Percentiles rank a stretch among this genome's conserved stretches.
Conservation (phyloP, 2,113 vertebrate genomes). For the Nanorana parkeri region DNA sequence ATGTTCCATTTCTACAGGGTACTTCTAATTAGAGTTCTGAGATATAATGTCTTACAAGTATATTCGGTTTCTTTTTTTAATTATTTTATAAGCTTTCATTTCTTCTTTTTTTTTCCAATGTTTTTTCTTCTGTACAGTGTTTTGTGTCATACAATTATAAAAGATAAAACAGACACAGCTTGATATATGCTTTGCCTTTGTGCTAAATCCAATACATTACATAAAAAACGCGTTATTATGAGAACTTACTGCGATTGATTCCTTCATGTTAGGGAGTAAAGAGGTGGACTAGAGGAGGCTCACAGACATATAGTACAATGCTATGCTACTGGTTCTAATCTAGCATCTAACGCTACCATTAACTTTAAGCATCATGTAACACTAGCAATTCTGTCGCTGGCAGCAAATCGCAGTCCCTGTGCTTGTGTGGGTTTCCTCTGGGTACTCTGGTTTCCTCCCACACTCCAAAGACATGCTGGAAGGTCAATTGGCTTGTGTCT, state of each 20-base stretch:
- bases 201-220: neutral
- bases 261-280: neutral
- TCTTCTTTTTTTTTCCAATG: neutral
- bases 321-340: too few species aligned
- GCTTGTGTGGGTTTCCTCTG: too few species aligned
- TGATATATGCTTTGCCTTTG: neutral
- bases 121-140: neutral
- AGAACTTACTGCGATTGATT: neutral
- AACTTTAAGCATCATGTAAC: too few species aligned
- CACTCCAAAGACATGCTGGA: too few species aligned
- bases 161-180: constrained; percentile 28
- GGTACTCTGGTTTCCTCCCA: too few species aligned
- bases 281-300: neutral
- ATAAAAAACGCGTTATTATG: neutral
- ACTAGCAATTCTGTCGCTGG: too few species aligned
- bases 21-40: constrained; percentile 43
- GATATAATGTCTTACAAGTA: constrained; percentile 13
- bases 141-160: constrained; percentile 18
- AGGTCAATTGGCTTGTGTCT: too few species aligned
- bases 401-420: too few species aligned
- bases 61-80: neutral
- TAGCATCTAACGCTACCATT: too few species aligned
- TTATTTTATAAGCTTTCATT: neutral
- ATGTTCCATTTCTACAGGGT: constrained; percentile 25
- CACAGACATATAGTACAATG: neutral